These are phyloP conservation scores for Aplocera efformata DNA, from an alignment of 2,888 invertebrate species.

Conservation along the genomic window DNA sequence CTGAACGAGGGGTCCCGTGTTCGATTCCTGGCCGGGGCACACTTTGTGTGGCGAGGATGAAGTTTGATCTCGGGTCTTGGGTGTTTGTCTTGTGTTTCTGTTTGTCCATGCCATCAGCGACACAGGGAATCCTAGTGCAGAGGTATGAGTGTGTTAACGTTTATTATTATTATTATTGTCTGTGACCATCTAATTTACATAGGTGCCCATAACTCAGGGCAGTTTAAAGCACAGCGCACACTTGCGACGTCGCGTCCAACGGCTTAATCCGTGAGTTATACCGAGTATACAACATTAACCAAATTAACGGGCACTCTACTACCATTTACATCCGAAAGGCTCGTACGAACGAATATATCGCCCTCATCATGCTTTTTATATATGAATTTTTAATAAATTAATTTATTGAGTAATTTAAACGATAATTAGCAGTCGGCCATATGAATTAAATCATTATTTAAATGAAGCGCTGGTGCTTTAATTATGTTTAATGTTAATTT, in stretches of 20 bases:
- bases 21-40: too few species aligned
- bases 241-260: conserved; percentile 25
- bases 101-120: too few species aligned
- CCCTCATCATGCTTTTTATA: conserved; percentile 44
- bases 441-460: conserved; percentile 26
- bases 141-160: too few species aligned
- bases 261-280: conserved; percentile 60
- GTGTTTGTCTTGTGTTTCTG: too few species aligned
- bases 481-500: conserved; percentile 23
- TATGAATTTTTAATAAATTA: conserved; percentile 73
- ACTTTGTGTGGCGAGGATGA: too few species aligned
- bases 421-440: conserved; percentile 58
- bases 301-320: conserved; percentile 54
- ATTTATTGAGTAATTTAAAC: conserved; percentile 69
- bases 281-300: conserved; percentile 63
- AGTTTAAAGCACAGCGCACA: conserved; percentile 35
- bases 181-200: conserved; percentile 17
- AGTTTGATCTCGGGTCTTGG: too few species aligned
- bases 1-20: too few species aligned
- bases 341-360: conserved; percentile 43
- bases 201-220: conserved; percentile 22
- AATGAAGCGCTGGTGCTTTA: conserved; percentile 23
- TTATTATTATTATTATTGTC: conserved; percentile 9
- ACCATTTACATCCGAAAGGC: conserved; percentile 45
- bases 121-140: too few species aligned